Base-by-base conservation (phyloP, 2,113 vertebrate species). In the Xenopus borealis region DNA sequence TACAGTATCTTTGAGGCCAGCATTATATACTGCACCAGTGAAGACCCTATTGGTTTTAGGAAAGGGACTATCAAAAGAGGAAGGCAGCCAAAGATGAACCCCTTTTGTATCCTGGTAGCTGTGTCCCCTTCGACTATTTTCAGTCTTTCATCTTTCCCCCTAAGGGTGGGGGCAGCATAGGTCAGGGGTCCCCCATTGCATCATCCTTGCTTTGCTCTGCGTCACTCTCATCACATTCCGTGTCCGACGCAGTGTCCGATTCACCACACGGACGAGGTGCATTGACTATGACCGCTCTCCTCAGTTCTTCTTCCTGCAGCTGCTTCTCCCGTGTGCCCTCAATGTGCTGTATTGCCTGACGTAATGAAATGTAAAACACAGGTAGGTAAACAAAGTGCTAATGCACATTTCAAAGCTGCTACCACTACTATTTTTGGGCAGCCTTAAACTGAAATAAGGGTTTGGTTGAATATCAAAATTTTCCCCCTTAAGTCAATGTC, bases 291-390 rank as follows among this genome's bases (percentile, higher is more conserved):
- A 99, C 97, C 0, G 91, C 96, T 2, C 94, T 87, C 44, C 97
- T 86, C 88, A 94, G 92, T 80, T 97, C 95, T 50, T 98, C 95
- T 18, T 85, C 83, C 44, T 92, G 79, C 82, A 87, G 76, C 83
- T 88, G 92, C 81, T 93, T 93, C 69, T 94, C 95, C 82, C 94
- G 96, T 7, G 94, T 98, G 79, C 97, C 96, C 86, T 99, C 97
- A 1, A 99, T 99, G 91, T 98, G 97, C 88, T 99, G 97, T 88
- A 99, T 99, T 0, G 97, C 97, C 97, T 98, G 23, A 27, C 23
- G 23, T 27, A 27, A 27, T 27, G n/a, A 46, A 0, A 0, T 50
- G 14, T 10, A 50, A n/a, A 50, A 50, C 14, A 40, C 33, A 40
- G 3, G 33, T 40, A 40, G 5, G 33, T 40, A 7, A 40, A 40